phyloP scores from a whole-genome alignment of 2,888 invertebrate species.

The Sphecodes monilicornis region DNA sequence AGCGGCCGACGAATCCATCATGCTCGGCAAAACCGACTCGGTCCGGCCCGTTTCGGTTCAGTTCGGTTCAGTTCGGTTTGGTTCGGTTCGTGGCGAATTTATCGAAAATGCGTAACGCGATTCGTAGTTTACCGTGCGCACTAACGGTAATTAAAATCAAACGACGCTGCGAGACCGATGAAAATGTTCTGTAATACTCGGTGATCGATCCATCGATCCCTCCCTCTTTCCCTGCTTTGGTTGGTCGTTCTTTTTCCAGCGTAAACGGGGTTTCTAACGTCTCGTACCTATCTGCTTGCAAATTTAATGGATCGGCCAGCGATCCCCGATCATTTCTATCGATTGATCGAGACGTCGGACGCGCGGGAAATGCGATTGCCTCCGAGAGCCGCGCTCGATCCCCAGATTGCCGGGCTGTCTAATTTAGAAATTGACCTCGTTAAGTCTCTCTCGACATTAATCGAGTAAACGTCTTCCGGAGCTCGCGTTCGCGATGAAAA shows the following conservation, averaged over 20 bases:
- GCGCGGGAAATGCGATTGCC: conserved; percentile 30
- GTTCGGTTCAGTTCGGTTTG: not conserved
- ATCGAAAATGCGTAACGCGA: not conserved
- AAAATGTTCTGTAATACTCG: not conserved
- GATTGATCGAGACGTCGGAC: conserved; percentile 40
- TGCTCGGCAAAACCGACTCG: not conserved
- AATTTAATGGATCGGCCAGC: conserved; percentile 42
- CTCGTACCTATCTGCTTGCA: conserved; percentile 7
- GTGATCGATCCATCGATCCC: not conserved
- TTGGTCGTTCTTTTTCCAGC: not conserved
- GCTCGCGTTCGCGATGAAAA: not conserved
- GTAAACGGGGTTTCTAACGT: conserved; percentile 21
- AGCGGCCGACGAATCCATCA: not conserved
- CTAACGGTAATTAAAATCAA: not conserved
- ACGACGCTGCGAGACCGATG: not conserved
- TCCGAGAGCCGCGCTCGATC: not conserved
- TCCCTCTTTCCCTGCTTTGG: not conserved
- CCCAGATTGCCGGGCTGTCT: conserved; percentile 26
- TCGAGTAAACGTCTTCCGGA: conserved; percentile 28
- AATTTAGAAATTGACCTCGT: conserved; percentile 58
- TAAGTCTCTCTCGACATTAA: conserved; percentile 45
- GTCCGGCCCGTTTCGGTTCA: not conserved
- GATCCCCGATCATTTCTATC: conserved; percentile 31
- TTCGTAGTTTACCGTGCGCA: not conserved
- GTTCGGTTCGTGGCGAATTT: not conserved